Conservation (phyloP, 2,797 vertebrate species). For the Clarias laeviceps region DNA sequence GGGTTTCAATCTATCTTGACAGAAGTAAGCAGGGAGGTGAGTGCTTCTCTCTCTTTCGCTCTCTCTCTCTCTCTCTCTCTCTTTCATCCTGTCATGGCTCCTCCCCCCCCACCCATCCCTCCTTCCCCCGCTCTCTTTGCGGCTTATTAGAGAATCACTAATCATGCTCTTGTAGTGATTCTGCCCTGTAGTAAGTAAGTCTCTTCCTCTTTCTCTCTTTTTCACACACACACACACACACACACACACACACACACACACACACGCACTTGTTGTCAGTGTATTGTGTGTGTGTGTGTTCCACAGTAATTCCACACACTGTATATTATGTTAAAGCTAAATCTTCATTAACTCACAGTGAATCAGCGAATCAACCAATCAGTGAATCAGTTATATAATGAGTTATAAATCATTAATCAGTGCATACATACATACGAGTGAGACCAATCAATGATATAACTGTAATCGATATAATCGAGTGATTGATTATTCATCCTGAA, state of each 20-base stretch:
- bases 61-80: conserved; percentile 29
- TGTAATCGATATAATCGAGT: neutral
- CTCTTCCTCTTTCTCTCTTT: neutral
- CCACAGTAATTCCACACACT: neutral
- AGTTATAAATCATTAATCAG: neutral
- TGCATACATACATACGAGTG: neutral
- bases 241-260: conserved; percentile 1
- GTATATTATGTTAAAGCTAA: neutral
- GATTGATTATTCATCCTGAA: neutral
- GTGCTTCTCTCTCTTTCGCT: conserved; percentile 68
- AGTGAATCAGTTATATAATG: neutral
- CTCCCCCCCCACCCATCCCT: neutral
- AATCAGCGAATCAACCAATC: neutral
- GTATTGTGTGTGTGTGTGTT: neutral
- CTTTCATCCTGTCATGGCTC: neutral
- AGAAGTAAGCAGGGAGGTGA: conserved; percentile 94
- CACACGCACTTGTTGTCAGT: neutral
- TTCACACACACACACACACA: neutral
- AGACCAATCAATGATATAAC: neutral
- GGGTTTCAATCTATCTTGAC: conserved; percentile 93
- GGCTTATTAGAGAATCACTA: conserved; percentile 1
- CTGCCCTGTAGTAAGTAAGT: neutral
- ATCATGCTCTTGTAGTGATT: neutral
- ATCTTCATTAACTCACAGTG: neutral
- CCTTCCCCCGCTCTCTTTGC: neutral